phyloP scores from a whole-genome alignment of 2,113 vertebrate genomes.

The Chamaea fasciata region DNA sequence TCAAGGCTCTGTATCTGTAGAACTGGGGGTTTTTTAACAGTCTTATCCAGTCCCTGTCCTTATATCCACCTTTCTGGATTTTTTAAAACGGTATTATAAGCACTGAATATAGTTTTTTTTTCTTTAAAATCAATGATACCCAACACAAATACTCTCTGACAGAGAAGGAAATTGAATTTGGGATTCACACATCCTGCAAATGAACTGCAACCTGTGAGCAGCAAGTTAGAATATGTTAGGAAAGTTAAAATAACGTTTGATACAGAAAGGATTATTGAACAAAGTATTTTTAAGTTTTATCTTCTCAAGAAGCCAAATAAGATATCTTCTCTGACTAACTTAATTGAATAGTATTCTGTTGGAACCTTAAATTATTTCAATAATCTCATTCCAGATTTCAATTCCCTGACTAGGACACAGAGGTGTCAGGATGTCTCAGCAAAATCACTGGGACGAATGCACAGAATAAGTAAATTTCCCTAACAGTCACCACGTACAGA shows the following conservation, averaged over 20 bases:
- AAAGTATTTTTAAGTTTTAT: background rate
- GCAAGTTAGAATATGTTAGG: background rate
- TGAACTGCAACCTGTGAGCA: background rate
- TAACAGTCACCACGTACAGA: background rate
- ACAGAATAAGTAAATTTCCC: background rate
- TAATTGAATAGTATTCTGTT: background rate
- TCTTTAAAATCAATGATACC: background rate
- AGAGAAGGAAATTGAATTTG: background rate
- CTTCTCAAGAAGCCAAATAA: background rate
- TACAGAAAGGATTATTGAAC: background rate
- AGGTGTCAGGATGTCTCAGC: background rate
- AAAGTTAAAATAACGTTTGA: background rate
- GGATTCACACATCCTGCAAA: background rate
- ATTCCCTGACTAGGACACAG: background rate
- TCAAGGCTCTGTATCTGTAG: background rate
- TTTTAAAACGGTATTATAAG: background rate
- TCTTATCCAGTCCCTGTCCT: background rate
- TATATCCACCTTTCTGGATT: background rate
- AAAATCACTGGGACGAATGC: background rate
- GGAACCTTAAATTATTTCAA: background rate
- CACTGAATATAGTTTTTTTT: background rate
- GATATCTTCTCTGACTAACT: background rate
- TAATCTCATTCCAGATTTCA: background rate
- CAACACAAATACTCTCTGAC: background rate
- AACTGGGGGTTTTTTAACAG: background rate